A percentile compares a stretch with the other conserved stretches of the same genome.
These are phyloP conservation scores for Pao palembangensis DNA, from an alignment of 2,113 vertebrate species.

Conservation along the genomic window DNA sequence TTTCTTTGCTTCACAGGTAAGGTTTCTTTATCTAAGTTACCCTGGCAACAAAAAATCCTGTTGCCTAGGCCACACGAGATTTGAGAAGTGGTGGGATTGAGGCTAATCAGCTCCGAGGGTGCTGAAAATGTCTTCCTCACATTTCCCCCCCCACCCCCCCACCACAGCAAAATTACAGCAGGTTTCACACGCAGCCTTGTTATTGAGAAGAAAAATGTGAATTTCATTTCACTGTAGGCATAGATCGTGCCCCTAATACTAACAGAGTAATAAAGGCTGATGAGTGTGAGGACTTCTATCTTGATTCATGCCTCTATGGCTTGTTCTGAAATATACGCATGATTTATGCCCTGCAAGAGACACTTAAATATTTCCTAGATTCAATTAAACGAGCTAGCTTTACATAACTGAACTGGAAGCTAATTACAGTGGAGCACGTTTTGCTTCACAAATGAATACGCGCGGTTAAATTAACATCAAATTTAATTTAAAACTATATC, in stretches of 20 bases:
- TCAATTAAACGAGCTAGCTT: conserved; percentile 8
- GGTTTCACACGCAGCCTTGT: not conserved
- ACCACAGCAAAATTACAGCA: conserved; percentile 5
- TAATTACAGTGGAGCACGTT: not conserved
- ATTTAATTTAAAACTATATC: no score
- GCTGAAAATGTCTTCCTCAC: conserved; percentile 4
- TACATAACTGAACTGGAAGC: conserved; percentile 31
- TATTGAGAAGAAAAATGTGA: not conserved
- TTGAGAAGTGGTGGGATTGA: conserved; percentile 14
- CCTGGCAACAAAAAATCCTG: conserved; percentile 63
- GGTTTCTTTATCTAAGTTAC: conserved; percentile 56
- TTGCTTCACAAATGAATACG: no score
- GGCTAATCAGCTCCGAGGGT: conserved; percentile 5
- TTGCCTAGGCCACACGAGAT: conserved; percentile 62
- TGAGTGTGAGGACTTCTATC: not conserved
- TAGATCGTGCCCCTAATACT: not conserved
- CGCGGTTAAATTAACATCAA: no score
- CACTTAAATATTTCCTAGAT: not conserved
- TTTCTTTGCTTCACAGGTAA: conserved; percentile 18
- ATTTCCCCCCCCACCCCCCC: not conserved
- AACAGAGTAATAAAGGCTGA: not conserved
- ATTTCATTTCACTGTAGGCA: not conserved
- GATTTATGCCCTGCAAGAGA: conserved; percentile 23
- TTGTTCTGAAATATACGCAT: not conserved
- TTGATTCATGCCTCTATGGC: conserved; percentile 3